Conservation (phyloP, 2,113 vertebrate genomes). For the Plecturocebus donacophilus region DNA sequence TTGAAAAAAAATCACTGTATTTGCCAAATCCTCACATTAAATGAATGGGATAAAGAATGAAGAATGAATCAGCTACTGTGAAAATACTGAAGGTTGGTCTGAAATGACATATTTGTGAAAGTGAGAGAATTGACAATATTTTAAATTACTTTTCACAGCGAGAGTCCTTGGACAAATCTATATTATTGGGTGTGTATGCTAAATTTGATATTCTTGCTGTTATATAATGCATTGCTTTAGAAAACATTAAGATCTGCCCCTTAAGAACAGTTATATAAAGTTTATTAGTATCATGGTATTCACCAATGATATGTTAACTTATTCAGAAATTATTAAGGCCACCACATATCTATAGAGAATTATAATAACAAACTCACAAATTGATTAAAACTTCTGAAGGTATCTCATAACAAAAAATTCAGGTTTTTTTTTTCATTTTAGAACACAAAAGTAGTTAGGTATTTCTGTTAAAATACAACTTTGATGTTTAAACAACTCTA, state of each 20-base stretch:
- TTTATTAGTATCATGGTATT: neutral
- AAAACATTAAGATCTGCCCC: neutral
- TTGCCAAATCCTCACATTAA: constrained; percentile 60
- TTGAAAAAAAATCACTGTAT: neutral
- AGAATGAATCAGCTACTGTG: constrained; percentile 55
- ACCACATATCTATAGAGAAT: neutral
- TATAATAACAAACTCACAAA: neutral
- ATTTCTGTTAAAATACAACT: neutral
- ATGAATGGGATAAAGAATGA: constrained; percentile 61
- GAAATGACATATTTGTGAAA: constrained; percentile 66
- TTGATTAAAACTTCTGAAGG: neutral
- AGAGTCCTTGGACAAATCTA: constrained; percentile 54
- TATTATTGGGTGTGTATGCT: constrained; percentile 40
- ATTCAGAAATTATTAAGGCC: neutral
- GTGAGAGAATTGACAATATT: constrained; percentile 65
- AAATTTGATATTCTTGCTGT: constrained; percentile 31
- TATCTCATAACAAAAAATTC: neutral
- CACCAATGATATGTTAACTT: neutral
- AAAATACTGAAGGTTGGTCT: constrained; percentile 65
- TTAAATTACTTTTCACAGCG: constrained; percentile 77
- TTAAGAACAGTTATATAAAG: neutral
- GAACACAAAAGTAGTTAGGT: neutral
- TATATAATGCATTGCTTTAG: neutral
- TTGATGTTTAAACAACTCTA: neutral
- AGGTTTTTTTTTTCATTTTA: neutral